These are phyloP conservation scores for Ceramica pisi DNA, from an alignment of 2,888 invertebrate genomes.

Conservation along the genomic window DNA sequence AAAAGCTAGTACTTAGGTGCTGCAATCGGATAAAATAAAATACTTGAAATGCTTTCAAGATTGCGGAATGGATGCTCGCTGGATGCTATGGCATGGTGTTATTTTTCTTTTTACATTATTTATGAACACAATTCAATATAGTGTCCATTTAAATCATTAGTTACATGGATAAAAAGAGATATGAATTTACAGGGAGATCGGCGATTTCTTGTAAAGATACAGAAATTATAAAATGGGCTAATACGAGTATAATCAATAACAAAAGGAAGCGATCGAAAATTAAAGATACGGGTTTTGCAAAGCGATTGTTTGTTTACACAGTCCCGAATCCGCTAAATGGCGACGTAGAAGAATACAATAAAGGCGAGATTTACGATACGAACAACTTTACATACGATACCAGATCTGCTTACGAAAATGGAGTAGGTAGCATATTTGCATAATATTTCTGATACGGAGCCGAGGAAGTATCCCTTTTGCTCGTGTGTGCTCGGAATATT, in stretches of 20 bases:
- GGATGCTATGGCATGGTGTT: background rate
- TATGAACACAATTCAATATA: background rate
- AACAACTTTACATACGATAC: conserved; percentile 75
- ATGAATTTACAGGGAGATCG: background rate
- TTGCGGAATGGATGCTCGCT: conserved; percentile 45
- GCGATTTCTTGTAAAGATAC: background rate
- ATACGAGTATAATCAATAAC: conserved; percentile 5
- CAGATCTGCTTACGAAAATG: conserved; percentile 74
- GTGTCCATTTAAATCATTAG: background rate
- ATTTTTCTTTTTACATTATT: conserved; percentile 5
- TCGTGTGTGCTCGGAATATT: conserved; percentile 71
- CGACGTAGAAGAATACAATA: conserved; percentile 59
- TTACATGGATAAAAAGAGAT: background rate
- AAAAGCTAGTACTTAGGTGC: conserved; percentile 64
- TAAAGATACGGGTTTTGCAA: conserved; percentile 22
- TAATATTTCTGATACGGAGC: conserved; percentile 77
- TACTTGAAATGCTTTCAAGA: conserved; percentile 54
- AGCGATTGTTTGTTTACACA: conserved; percentile 46
- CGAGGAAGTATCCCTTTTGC: conserved; percentile 73
- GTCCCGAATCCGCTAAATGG: conserved; percentile 44
- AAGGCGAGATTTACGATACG: conserved; percentile 74
- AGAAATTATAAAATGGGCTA: background rate
- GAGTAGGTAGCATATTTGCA: conserved; percentile 77
- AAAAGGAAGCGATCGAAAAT: conserved; percentile 34
- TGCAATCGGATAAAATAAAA: conserved; percentile 64